Conservation (phyloP, 2,797 vertebrate species). For the Peromyscus melanophrys region DNA sequence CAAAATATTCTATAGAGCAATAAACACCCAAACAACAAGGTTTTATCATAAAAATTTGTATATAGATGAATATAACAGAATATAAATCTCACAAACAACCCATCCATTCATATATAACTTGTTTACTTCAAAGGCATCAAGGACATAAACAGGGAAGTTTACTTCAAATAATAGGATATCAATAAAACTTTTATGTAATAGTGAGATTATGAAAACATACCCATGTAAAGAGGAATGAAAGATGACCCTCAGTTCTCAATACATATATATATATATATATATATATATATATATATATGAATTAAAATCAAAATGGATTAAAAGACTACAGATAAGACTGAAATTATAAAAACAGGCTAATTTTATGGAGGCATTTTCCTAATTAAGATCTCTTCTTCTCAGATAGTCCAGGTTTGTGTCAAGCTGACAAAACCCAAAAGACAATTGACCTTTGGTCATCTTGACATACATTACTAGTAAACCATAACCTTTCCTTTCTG, state of each 20-base stretch:
- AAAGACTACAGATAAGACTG: not conserved
- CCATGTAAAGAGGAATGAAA: not conserved
- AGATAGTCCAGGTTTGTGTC: not conserved
- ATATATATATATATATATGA: too few species aligned
- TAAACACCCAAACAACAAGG: not conserved
- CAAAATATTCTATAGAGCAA: not conserved
- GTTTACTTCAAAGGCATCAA: not conserved
- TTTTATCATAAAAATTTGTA: not conserved
- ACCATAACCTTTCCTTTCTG: not conserved
- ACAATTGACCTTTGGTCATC: not conserved
- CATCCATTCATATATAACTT: not conserved
- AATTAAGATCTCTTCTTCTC: not conserved
- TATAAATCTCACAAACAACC: not conserved
- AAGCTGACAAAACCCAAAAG: not conserved
- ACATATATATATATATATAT: too few species aligned
- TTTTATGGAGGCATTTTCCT: not conserved
- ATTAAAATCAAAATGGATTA: not conserved
- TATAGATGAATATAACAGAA: not conserved
- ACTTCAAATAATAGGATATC: not conserved
- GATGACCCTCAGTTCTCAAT: not conserved
- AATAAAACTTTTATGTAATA: not conserved
- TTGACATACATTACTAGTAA: not conserved
- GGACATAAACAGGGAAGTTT: not conserved
- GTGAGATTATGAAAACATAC: not conserved
- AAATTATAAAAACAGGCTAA: not conserved